Conservation (phyloP, 2,113 vertebrate species). For the Nyctibius bracteatus region DNA sequence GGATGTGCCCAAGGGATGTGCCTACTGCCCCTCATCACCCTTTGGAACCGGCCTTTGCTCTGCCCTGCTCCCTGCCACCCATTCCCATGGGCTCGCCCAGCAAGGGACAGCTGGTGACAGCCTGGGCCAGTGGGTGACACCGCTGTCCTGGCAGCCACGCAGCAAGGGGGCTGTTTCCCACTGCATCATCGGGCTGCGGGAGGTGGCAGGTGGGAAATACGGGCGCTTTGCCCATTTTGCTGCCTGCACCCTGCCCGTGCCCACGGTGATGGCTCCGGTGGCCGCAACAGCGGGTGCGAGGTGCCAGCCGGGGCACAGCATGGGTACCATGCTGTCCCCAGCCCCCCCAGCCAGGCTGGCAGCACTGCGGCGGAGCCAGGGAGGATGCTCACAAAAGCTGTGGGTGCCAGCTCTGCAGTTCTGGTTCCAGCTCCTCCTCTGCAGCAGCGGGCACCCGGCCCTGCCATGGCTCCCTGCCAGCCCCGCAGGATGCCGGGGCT, state of each 20-base stretch:
- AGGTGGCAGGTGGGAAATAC: not conserved
- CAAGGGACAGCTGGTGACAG: not conserved
- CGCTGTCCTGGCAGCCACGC: accelerated
- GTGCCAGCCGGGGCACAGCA: not conserved
- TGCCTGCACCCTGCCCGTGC: not conserved
- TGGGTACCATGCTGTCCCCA: not conserved
- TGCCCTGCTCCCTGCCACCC: not conserved
- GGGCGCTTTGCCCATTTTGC: not conserved
- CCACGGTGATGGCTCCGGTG: accelerated
- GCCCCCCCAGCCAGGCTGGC: not conserved
- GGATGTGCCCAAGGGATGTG: not conserved
- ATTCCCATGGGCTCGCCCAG: not conserved
- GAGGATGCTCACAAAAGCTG: not conserved
- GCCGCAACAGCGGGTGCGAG: accelerated
- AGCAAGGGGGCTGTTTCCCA: not conserved
- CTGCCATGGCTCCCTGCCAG: not conserved
- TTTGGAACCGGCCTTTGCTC: not conserved
- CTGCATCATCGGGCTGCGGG: not conserved
- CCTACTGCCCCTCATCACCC: not conserved
- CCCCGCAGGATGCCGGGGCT: accelerated
- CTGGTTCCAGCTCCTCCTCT: not conserved
- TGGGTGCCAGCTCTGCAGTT: not conserved
- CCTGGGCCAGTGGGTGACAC: not conserved
- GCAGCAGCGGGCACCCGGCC: not conserved
- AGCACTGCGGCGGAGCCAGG: accelerated